Conservation (phyloP, 2,888 invertebrate species). For the Empis livida region DNA sequence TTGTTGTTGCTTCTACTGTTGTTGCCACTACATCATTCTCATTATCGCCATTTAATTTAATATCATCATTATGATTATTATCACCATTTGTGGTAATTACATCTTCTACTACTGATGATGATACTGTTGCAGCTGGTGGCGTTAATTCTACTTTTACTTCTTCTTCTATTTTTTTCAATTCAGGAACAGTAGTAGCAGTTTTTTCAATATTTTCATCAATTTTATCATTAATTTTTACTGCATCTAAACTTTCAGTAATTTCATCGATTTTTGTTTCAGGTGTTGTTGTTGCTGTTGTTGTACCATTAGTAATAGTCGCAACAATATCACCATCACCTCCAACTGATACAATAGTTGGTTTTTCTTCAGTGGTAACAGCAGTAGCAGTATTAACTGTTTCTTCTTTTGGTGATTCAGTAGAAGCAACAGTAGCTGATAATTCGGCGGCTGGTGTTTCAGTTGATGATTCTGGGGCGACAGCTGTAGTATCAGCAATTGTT, state of each 20-base stretch:
- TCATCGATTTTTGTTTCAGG: conserved; percentile 4
- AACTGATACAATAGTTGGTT: conserved; percentile 13
- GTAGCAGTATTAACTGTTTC: background rate
- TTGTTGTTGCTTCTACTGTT: conserved; percentile 10
- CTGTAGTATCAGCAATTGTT: background rate
- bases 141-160: background rate
- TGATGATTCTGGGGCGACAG: conserved; percentile 1
- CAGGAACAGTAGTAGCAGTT: conserved; percentile 14
- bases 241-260: conserved; percentile 6
- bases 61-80: background rate
- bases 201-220: conserved; percentile 2
- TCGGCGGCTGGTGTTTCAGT: conserved; percentile 8
- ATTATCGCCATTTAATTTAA: background rate
- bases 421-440: conserved; percentile 6
- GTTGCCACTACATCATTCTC: conserved; percentile 2
- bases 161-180: conserved; percentile 2
- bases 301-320: conserved; percentile 19
- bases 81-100: background rate
- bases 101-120: background rate
- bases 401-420: background rate
- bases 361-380: conserved; percentile 12
- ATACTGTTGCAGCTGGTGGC: background rate
- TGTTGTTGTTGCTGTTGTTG: conserved; percentile 12
- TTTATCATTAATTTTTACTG: background rate
- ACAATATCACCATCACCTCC: conserved; percentile 23